Evolutionary conservation across 2,797 vertebrate genomes (phyloP), one percentile per base, ranked within the genome.

Genomic region (Telmatherina bonti): DNA sequence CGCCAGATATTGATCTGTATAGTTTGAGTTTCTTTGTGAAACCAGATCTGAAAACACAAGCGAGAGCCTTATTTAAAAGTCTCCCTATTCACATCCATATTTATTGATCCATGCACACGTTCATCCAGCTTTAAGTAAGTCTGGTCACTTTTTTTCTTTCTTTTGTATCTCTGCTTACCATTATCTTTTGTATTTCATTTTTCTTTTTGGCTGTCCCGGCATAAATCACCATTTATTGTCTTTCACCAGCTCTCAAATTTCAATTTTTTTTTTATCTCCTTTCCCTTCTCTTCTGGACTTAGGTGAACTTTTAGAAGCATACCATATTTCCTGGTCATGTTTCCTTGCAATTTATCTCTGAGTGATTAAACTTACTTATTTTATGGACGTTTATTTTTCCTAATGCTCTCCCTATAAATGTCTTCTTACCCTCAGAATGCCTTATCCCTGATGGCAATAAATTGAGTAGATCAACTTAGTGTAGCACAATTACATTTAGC

Each of bases 1-100:
- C 76, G 90, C 78, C 15, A 29, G 0, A 35, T 87, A 93, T 93
- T 74, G 91, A 92, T 92, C 81, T 67, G 67, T 10, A 27, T 77
- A 88, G 90, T 91, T 92, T 87, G 73, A 85, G 86, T 92, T 92
- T 91, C 92, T 92, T 85, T 90, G 84, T 87, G 90, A 90, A 92
- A 93, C 79, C 74, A 76, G 87, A 93, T 90, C 89, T 83, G 82
- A 90, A 84, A 82, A 89, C 73, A 86, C 70, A 43, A 81, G 76
- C 69, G 2, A 83, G 81, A 85, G 78, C 76, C 81, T 88, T 91
- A 89, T 91, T 93, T 90, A 91, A 93, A 90, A 88, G 90, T 90
- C 86, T 88, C 81, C 85, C 74, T 70, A 73, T 91, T 90, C 88
- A 43, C 86, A 87, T 90, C 85, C 90, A 91, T 91, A 90, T 88